Percentiles rank a stretch among this genome's conserved stretches.
Conservation (phyloP, 2,113 vertebrate species). For the Macrotus californicus region DNA sequence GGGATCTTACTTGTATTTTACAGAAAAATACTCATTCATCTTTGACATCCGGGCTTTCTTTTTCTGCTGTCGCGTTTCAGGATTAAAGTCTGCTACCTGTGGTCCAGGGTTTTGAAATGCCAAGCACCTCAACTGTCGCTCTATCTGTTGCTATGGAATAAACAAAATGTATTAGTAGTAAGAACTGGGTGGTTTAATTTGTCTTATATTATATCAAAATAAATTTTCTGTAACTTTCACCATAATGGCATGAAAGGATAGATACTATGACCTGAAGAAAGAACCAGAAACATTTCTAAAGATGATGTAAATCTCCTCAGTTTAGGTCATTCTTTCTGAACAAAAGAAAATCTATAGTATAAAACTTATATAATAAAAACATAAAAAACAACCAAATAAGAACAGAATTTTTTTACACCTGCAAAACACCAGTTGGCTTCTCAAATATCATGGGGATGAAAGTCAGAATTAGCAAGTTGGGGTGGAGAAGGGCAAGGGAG, state of each 20-base stretch:
- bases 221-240: background rate
- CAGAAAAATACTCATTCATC: constrained; percentile 76
- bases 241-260: background rate
- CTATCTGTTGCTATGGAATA: constrained; percentile 78
- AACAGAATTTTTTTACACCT: background rate
- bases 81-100: constrained; percentile 83
- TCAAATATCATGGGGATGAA: background rate
- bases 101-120: constrained; percentile 85
- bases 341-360: background rate
- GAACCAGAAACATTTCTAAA: background rate
- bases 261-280: background rate
- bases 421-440: background rate
- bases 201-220: background rate
- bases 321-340: background rate
- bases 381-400: background rate
- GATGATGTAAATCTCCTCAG: background rate
- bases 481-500: background rate
- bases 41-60: constrained; percentile 79
- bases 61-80: constrained; percentile 79
- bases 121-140: constrained; percentile 81
- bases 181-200: background rate
- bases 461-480: background rate
- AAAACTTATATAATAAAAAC: background rate
- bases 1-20: constrained; percentile 78
- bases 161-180: constrained; percentile 27